Evolutionary conservation across 2,888 invertebrate species (phyloP).

Genomic region (Rapana venosa): DNA sequence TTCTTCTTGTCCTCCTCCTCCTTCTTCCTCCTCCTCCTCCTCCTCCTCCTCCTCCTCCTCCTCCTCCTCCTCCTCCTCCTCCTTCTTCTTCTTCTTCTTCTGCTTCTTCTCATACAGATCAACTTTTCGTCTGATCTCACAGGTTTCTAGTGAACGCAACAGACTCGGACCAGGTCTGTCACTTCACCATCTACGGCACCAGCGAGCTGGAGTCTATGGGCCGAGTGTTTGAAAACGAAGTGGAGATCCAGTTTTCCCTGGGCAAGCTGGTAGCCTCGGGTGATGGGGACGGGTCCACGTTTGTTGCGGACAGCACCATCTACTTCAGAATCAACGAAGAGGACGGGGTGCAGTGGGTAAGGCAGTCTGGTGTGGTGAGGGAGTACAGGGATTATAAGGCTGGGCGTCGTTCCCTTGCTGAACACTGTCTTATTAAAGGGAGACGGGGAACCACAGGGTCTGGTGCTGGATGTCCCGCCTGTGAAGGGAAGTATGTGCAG

Average conservation of each 20-base stretch:
- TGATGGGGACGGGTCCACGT: background rate
- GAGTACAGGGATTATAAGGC: background rate
- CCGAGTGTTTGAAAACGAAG: background rate
- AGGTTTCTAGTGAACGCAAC: background rate
- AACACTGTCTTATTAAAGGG: too few species aligned
- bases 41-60: too few species aligned
- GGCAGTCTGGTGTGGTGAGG: background rate
- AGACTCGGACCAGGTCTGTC: background rate
- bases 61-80: too few species aligned
- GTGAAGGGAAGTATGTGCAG: too few species aligned
- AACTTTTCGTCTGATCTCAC: too few species aligned
- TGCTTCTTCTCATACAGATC: too few species aligned
- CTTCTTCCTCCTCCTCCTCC: too few species aligned
- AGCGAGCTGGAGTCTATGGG: background rate
- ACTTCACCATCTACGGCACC: background rate
- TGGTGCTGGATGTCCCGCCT: too few species aligned
- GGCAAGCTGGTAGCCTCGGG: background rate
- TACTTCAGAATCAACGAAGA: conserved; percentile 6
- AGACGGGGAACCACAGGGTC: too few species aligned
- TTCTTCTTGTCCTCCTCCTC: too few species aligned
- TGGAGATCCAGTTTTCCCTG: background rate
- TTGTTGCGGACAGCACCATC: background rate
- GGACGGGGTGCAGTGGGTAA: background rate
- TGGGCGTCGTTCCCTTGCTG: too few species aligned
- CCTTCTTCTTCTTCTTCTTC: too few species aligned